Base-by-base conservation (phyloP, 1,140 invertebrate species). In the Dysdera silvatica region DNA sequence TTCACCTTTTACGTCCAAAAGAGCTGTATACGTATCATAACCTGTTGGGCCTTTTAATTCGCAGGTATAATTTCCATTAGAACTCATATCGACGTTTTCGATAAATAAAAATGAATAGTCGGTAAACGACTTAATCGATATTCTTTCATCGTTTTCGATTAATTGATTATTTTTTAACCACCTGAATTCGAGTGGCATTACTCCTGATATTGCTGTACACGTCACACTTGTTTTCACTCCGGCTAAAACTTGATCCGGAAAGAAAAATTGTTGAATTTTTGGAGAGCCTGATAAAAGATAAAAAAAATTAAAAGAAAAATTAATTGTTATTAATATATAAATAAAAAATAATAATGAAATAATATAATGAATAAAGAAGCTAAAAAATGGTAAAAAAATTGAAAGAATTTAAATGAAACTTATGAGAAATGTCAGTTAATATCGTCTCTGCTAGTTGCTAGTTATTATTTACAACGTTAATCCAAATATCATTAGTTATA, bases 1-100 rank as follows among this genome's bases (percentile, higher is more conserved):
- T 14, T 53, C 82, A 87, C 85, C 85, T 78, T 87, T 85, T 65
- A 88, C 83, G 73, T 83, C 81, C 70, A 88, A 77, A 69, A 77
- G 75, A 75, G 81, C 80, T 74, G 80, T 79, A 75, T 82, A 79
- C 74, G 79, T 76, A 73, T 81, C 80, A 69, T 77, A 80, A 67
- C 81, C 83, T 65, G 80, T 85, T 20, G 74, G 75, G 74, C 88
- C 88, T 52, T 81, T 80, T 67, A 84, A 86, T 55, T 81, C 80
- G 57, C 73, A 74, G 12, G 69, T 70, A 59, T 74, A 74, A 32
- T 67, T 72, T 24, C 71, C 73, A 26, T 28, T 60, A 6, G 18
- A 29, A 31, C 4, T 49, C 3, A 23, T 35, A 40, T 59, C 59
- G 0, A 67, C 65, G 0, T 45, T 35, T 60, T 67, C 59, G 7